Base-by-base conservation (phyloP, 2,888 invertebrate species). In the Axea sp. region DNA sequence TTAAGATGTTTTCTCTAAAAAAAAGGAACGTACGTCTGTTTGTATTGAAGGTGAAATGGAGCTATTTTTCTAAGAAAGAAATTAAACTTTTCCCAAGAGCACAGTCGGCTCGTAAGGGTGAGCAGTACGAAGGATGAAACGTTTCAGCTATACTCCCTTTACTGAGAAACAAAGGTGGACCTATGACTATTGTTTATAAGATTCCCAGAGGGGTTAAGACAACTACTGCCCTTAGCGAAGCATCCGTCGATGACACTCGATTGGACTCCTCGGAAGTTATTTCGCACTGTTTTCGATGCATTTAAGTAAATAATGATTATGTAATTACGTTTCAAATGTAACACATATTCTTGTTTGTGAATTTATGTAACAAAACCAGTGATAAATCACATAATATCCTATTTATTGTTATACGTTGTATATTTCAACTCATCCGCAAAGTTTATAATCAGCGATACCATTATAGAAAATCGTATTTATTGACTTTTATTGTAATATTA, bases 21-120 rank as follows among this genome's bases (percentile, higher is more conserved):
- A 55, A 53, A 53, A 60, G 22, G 11, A 59, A 39, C 37, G 28
- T 65, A 19, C 37, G 55, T 77, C 74, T 76, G 77, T 49, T 45
- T 51, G 57, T 47, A 57, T 59, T 53, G 53, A 51, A 65, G 72
- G 14, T 76, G 80, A 71, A 73, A 73, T 59, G 80, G 78, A 80
- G 81, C 81, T 81, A 84, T 83, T 82, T 80, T 82, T 82, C 81
- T 78, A 77, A 71, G 82, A 83, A 84, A 82, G 82, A 83, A 84
- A 84, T 84, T 84, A 84, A 84, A 83, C 78, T 84, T 84, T 82
- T 83, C 84, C 83, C 84, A 45, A 47, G 73, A 80, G 84, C 73
- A 80, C 81, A 78, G 79, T 78, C 77, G 76, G 76, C 72, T 55
- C 60, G 79, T 74, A 76, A 77, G 79, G 79, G 76, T 68, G 78